Evolutionary conservation across 2,797 vertebrate genomes (phyloP), one percentile per base, ranked within the genome.

Genomic region (Nasua narica): DNA sequence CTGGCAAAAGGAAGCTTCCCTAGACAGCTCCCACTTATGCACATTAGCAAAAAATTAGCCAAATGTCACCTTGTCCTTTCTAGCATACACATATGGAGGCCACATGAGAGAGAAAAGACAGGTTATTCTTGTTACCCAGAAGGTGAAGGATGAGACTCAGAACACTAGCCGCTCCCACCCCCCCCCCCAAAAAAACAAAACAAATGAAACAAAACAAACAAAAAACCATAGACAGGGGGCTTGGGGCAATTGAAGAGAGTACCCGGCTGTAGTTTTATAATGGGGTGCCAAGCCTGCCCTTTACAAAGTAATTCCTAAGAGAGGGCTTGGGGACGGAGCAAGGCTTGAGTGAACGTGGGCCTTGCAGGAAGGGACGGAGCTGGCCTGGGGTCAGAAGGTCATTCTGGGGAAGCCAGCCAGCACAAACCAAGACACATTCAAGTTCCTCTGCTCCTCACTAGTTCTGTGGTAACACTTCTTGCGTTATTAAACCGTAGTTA

Each of bases 1-100:
- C 96, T 97, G 94, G 70, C 90, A 78, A 84, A 91, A 79, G 54
- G n/a, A 87, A 58, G 70, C 89, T 70, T 97, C 96, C 91, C 93
- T 93, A 85, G 91, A 86, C 37, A 90, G 67, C 58, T 87, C 89
- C 79, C 74, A 74, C 46, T 87, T 70, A 84, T 0, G 40, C 83
- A 93, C 56, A 78, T 74, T 62, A 97, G 91, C 91, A 78, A 85
- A 35, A 94, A 89, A 84, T 87, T 62, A 90, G 82, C 52, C 96
- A 95, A 89, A 85, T 74, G 77, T 89, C 86, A 86, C 94, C 79
- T 92, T 81, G 56, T 90, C 58, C 60, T 81, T 95, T 89, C 58
- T 67, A 16, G 40, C 56, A 92, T 76, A 86, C 62, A 76, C 56
- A 67, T 58, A 37, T 15, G 78, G 69, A 78, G n/a, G 46, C 27